Evolutionary conservation across 2,888 invertebrate genomes (phyloP).

Genomic region (Drosophila dives): DNA sequence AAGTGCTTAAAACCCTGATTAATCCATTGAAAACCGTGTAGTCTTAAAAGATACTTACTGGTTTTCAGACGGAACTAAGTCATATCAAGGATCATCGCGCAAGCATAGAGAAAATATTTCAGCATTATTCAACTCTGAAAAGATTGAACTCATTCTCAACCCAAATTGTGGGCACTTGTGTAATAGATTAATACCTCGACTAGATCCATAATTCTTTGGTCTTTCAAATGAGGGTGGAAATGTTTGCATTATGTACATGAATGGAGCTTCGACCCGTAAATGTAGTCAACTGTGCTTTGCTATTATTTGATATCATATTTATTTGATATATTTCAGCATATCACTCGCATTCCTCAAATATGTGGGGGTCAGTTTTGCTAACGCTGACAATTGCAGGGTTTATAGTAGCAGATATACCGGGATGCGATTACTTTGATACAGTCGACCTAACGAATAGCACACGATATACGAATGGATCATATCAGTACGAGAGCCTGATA

Average conservation of each 20-base stretch:
- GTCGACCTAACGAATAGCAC: slow-evolving; percentile 56
- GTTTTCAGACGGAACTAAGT: neutral
- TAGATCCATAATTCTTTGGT: no score
- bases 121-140: neutral
- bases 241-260: no score
- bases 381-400: neutral
- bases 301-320: neutral
- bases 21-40: no score
- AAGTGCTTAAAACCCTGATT: no score
- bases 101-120: no score
- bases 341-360: neutral
- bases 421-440: slow-evolving; percentile 70
- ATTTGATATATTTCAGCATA: neutral
- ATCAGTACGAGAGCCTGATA: slow-evolving; percentile 57
- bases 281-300: no score
- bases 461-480: slow-evolving; percentile 60
- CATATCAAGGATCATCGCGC: neutral
- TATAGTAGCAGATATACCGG: slow-evolving; percentile 33
- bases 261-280: no score
- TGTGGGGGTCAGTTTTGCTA: slow-evolving; percentile 7
- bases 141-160: no score
- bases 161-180: no score
- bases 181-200: no score
- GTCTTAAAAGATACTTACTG: no score
- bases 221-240: no score